Base-by-base conservation (phyloP, 2,797 vertebrate species). In the Xerus rutilus region DNA sequence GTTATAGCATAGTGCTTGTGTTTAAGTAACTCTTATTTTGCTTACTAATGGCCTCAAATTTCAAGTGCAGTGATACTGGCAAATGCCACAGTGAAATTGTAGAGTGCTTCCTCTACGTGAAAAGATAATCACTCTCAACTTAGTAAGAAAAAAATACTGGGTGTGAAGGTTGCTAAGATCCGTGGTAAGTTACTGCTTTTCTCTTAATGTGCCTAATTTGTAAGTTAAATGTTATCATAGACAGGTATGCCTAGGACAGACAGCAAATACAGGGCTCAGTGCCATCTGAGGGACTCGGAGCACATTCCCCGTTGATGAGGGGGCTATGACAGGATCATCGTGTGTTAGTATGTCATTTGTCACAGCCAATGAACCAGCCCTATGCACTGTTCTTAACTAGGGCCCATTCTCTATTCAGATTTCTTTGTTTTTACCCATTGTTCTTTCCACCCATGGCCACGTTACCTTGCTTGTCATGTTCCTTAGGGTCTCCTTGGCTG, bases 401-500 rank as follows among this genome's bases (percentile, higher is more conserved):
- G 30, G 28, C 6, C 5, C 1, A 11, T n/a, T 9, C 76, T 91
- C 72, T 35, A 17, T 35, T 90, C 25, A 10, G 12, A 62, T 5
- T 57, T 25, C 52, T 39, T 39, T 70, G 1, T 10, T 76, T 67
- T 23, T 13, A 10, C 15, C 23, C 13, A 7, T 30, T 6, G 7
- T 57, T 30, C 8, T 73, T 30, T 73, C 28, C 57, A 30, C 52
- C 45, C 6, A 35, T 65, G 45, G 2, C 21, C 76, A 35, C 32
- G 23, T 1, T 1, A 1, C 12, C 12, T 43, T 11, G 15, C 14
- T 28, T 13, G 12, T 18, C 15, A 2, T 14, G 28, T 30, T 45
- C 17, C 17, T 62, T 9, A 21, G n/a, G 7, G 4, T 69, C n/a
- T n/a, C 32, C 4, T 11, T 17, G 12, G 35, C 18, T 54, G 18